Conservation (phyloP, 2,113 vertebrate genomes). For the Odobenus rosmarus region DNA sequence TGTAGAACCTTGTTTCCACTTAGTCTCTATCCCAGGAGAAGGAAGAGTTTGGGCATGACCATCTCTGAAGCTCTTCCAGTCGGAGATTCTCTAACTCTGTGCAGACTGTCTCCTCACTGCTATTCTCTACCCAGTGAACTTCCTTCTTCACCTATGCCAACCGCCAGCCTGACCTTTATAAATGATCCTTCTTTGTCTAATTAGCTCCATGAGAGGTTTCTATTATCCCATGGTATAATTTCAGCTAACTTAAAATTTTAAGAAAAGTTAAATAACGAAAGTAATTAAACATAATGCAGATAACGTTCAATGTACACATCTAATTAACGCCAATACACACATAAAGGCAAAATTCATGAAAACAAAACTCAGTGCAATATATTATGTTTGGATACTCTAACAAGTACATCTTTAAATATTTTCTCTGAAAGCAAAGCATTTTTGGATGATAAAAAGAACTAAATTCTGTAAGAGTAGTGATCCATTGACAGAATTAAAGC, state of each 20-base stretch:
- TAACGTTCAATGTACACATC: constrained; percentile 33
- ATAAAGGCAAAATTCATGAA: constrained; percentile 42
- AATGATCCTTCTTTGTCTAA: constrained; percentile 52
- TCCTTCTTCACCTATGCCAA: constrained; percentile 29
- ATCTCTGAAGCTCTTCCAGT: not conserved
- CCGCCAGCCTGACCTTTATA: constrained; percentile 55
- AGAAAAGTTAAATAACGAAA: constrained; percentile 70
- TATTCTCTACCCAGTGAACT: not conserved
- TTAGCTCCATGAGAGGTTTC: constrained; percentile 47
- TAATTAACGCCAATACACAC: constrained; percentile 53
- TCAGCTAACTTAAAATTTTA: constrained; percentile 56
- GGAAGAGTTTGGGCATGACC: not conserved
- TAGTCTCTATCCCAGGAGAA: not conserved
- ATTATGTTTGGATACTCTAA: constrained; percentile 77
- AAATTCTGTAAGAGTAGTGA: constrained; percentile 80
- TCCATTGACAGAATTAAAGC: constrained; percentile 82
- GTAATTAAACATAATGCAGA: constrained; percentile 56
- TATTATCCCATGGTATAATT: constrained; percentile 48
- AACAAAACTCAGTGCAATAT: not conserved
- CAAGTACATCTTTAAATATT: constrained; percentile 82
- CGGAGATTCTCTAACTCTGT: not conserved
- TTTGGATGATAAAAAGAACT: constrained; percentile 75
- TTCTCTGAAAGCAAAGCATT: constrained; percentile 81
- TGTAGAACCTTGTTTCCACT: not conserved
- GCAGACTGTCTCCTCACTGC: not conserved